These are phyloP conservation scores for Cepaea nemoralis DNA, from an alignment of 1,140 invertebrate genomes.

Conservation along the genomic window DNA sequence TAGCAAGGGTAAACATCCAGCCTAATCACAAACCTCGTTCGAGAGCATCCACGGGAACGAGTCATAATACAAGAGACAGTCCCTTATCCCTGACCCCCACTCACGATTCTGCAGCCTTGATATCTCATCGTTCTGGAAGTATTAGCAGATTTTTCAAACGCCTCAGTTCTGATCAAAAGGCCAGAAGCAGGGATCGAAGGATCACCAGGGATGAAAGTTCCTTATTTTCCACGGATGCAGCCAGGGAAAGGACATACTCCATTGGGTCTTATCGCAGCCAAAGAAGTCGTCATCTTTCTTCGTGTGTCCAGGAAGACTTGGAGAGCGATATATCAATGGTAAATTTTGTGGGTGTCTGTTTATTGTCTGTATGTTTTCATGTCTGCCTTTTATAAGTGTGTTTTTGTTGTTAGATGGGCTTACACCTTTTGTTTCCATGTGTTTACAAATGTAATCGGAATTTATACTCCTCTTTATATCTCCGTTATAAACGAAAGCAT, in stretches of 20 bases:
- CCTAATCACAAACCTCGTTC: conserved; percentile 23
- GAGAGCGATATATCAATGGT: conserved; percentile 52
- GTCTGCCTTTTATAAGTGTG: not conserved
- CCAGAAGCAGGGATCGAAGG: conserved; percentile 41
- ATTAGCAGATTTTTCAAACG: conserved; percentile 56
- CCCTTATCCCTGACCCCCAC: conserved; percentile 11
- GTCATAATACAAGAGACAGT: conserved; percentile 25
- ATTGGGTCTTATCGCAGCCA: conserved; percentile 49
- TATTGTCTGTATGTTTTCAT: conserved; percentile 16
- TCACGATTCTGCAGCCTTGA: not conserved
- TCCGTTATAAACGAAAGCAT: too few relatives aligned
- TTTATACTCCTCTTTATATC: too few relatives aligned
- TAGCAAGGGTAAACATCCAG: conserved; percentile 38
- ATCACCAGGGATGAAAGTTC: conserved; percentile 41
- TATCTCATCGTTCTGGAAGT: conserved; percentile 48
- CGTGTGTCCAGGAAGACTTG: conserved; percentile 46
- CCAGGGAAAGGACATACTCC: conserved; percentile 44
- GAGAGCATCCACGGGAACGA: conserved; percentile 35
- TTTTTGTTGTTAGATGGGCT: too few relatives aligned
- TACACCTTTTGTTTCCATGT: too few relatives aligned
- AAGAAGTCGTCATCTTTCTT: conserved; percentile 50
- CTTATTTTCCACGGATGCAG: conserved; percentile 15
- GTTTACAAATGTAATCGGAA: too few relatives aligned
- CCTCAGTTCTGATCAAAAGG: conserved; percentile 42
- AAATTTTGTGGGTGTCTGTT: too few relatives aligned